A percentile compares a stretch with the other conserved stretches of the same genome.
Evolutionary conservation across 2,797 vertebrate genomes (phyloP).

Genomic region (Tolypeutes matacus): DNA sequence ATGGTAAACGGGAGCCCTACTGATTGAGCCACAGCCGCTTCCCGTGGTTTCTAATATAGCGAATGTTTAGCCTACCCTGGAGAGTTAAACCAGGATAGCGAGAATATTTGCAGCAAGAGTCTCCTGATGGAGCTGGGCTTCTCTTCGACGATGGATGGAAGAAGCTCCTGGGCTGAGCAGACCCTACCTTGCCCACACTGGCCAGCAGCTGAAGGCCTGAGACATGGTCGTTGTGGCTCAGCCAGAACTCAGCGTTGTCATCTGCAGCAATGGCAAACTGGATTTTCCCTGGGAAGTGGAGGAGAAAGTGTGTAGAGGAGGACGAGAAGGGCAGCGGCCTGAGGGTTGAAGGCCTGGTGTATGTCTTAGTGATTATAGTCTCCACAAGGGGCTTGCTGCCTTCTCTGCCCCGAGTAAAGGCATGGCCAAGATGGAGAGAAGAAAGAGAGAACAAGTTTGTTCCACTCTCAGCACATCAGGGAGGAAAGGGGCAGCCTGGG

Average conservation of each 20-base stretch:
- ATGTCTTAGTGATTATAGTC: neutral
- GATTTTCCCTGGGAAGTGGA: conserved; percentile 90
- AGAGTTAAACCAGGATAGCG: no score
- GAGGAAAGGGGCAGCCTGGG: neutral
- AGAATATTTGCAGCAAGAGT: no score
- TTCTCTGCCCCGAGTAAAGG: neutral
- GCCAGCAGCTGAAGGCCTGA: conserved; percentile 91
- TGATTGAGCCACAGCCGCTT: no score
- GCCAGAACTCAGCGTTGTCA: conserved; percentile 98
- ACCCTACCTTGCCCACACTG: conserved; percentile 94
- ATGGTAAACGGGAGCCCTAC: no score
- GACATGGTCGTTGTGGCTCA: conserved; percentile 93
- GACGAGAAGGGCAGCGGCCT: neutral
- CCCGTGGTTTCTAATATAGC: no score
- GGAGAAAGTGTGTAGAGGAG: conserved; percentile 53
- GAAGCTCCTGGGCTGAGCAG: neutral
- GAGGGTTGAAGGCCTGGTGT: no score
- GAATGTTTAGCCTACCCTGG: no score
- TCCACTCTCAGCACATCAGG: neutral
- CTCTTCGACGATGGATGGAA: neutral
- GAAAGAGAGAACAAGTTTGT: neutral
- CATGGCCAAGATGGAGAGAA: neutral
- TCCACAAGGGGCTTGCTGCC: neutral
- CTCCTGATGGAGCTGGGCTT: neutral
- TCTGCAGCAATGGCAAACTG: conserved; percentile 96